Evolutionary conservation across 2,113 vertebrate species (phyloP).

Genomic region (Pelusios castaneus): DNA sequence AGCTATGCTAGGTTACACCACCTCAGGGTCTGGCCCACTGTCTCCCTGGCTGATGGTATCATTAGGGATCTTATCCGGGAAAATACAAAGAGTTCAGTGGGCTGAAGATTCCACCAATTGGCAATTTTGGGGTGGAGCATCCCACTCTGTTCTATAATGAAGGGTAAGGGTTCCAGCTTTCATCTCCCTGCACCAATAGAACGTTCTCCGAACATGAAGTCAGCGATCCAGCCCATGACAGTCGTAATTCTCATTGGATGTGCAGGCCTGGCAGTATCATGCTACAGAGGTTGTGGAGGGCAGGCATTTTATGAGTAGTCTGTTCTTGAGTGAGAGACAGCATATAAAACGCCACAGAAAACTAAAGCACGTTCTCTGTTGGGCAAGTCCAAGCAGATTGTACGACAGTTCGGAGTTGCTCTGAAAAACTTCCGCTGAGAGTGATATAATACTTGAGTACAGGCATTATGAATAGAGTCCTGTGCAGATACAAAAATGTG

Average conservation of each 20-base stretch:
- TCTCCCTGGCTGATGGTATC: neutral
- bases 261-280: neutral
- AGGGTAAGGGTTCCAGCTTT: neutral
- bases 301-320: neutral
- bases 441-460: neutral
- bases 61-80: neutral
- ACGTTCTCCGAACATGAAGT: neutral
- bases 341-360: neutral
- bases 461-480: too few species aligned
- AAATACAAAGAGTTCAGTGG: neutral
- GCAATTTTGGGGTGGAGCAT: accelerated
- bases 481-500: too few species aligned
- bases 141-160: neutral
- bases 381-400: neutral
- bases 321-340: neutral
- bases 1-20: neutral
- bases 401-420: neutral
- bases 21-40: neutral
- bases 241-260: neutral
- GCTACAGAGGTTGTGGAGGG: neutral
- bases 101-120: neutral
- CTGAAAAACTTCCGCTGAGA: neutral
- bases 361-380: neutral
- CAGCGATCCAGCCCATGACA: neutral
- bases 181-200: accelerated